Base-by-base conservation (phyloP, 2,888 invertebrate species). In the Xestia rhomboidea region DNA sequence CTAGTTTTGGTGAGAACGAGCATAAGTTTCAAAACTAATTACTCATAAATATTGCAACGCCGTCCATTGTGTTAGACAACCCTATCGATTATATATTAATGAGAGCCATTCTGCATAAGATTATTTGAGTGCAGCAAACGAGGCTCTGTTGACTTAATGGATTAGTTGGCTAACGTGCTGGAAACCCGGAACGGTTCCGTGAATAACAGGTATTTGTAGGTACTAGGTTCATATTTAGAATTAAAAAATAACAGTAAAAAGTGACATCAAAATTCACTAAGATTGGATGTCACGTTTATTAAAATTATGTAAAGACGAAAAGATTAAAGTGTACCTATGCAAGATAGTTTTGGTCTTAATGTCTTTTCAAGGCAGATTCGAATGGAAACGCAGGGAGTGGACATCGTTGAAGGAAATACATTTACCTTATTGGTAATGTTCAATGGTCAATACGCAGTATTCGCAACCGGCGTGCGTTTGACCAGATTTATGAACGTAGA, bases 51-150 rank as follows among this genome's bases (percentile, higher is more conserved):
- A 62, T 62, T 62, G 5, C 34, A 34, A 57, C 2, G 27, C 21
- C 18, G 21, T 21, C 60, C 60, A 60, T 60, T 34, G 21, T 21
- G 1, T 21, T 34, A 34, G 44, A 4, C 77, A 86, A 57, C 86
- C 81, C 77, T 85, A 71, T 21, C 18, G n/a, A 44, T 24, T 64
- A 62, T 49, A 67, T 67, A 70, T 77, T 73, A 77, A 76, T 67
- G 73, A 73, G 38, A 62, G 18, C 24, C 18, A 66, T 77, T 69
- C 68, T 77, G 74, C 72, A 68, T 83, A 77, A 72, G 63, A 83
- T 78, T 86, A 85, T 83, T 76, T 70, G 68, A 81, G 73, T 83
- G 68, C 81, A 44, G 73, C 60, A 70, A 82, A 76, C 66, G 63
- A 46, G 73, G 49, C 27, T 54, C 67, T 76, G 76, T 84, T 78